Base-by-base conservation (phyloP, 2,888 invertebrate species). In the Thymelicus acteon region DNA sequence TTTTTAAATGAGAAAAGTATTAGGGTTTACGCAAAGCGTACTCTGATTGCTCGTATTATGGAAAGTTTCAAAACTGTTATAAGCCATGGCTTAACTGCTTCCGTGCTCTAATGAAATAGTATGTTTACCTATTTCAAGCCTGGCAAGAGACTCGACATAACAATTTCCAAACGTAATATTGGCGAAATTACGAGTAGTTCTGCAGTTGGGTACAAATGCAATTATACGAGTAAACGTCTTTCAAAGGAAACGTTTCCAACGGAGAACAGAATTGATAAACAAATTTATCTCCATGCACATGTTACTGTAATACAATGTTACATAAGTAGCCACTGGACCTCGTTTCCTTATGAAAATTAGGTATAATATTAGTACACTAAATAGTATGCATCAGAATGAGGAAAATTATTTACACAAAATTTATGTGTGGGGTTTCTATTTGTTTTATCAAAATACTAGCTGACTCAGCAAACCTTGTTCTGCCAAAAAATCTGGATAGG, bases 221-320 rank as follows among this genome's bases (percentile, higher is more conserved):
- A 52, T 52, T 52, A 52, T 52, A 52, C 49, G 19, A 52, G 19
- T 52, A 52, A 52, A 52, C 49, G 49, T 52, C 49, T 15, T 52
- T 52, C 49, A 52, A 52, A 52, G 49, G 19, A 52, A 52, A 52
- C 49, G 49, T 15, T 44, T 52, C 49, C 49, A 7, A 7, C 49
- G 7, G 7, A 52, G 49, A 52, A 52, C 15, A 8, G 49, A 7
- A 19, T 52, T 52, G 19, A 52, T 52, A 52, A 15, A 19, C 49
- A 52, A 52, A 52, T 52, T 52, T 40, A 0, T 44, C 44, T 12
- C 12, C 44, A 44, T 12, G 44, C 44, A 44, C 44, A 44, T 44
- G 44, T 44, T 44, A 12, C 44, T 12, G 12, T 44, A 44, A 44
- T 44, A 12, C 44, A 12, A 44, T 44, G 40, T 40, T 7, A 8